Percentiles rank a stretch among this genome's conserved stretches.
Conservation (phyloP, 2,797 vertebrate genomes). For the Chelon auratus region DNA sequence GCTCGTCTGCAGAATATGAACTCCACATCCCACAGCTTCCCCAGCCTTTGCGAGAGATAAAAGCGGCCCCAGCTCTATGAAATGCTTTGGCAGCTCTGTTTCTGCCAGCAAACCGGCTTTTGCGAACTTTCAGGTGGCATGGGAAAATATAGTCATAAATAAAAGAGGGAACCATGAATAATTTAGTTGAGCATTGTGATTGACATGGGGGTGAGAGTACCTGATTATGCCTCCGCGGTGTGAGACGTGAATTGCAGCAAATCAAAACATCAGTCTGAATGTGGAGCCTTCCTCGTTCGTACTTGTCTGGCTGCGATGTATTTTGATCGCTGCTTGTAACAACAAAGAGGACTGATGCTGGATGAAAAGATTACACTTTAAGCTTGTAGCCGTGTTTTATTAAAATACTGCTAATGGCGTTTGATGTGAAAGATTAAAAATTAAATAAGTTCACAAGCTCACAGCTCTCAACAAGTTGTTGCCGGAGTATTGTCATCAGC, state of each 20-base stretch:
- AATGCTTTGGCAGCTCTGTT: slow-evolving; percentile 81
- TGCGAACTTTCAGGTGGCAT: slow-evolving; percentile 84
- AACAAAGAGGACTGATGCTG: slow-evolving; percentile 47
- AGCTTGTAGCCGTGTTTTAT: slow-evolving; percentile 12
- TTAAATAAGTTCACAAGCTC: slow-evolving; percentile 28
- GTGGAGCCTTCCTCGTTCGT: slow-evolving; percentile 30
- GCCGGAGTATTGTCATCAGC: slow-evolving; percentile 30
- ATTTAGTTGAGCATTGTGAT: slow-evolving; percentile 85
- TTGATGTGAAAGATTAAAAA: slow-evolving; percentile 25
- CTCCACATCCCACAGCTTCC: slow-evolving; percentile 78
- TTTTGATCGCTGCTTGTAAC: slow-evolving; percentile 66
- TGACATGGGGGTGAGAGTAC: slow-evolving; percentile 82
- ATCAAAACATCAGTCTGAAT: slow-evolving; percentile 72
- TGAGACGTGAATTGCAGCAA: slow-evolving; percentile 80
- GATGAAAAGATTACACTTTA: slow-evolving; percentile 40
- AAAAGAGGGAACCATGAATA: slow-evolving; percentile 85
- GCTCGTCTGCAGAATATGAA: slow-evolving; percentile 79
- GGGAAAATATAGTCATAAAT: slow-evolving; percentile 87
- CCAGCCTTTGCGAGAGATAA: slow-evolving; percentile 82
- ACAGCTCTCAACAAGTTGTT: slow-evolving; percentile 22
- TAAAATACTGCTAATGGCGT: slow-evolving; percentile 26
- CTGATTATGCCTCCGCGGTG: slow-evolving; percentile 79
- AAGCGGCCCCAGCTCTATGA: slow-evolving; percentile 80
- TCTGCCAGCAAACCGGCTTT: slow-evolving; percentile 79
- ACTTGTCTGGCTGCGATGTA: slow-evolving; percentile 36